Conservation (phyloP, 1,140 invertebrate genomes). For the Brachionus sp. region DNA sequence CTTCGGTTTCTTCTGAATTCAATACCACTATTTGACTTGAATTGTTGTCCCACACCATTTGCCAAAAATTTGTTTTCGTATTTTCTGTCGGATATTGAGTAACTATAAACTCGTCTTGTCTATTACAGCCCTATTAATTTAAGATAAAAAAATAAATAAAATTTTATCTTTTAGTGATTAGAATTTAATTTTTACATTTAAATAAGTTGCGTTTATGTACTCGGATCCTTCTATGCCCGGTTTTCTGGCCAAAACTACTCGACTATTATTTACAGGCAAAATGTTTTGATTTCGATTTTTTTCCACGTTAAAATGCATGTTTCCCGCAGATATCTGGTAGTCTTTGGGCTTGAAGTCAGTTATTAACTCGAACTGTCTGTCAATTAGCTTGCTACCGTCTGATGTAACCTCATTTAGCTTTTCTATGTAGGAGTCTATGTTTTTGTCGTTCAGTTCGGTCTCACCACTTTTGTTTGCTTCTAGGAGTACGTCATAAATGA, state of each 20-base stretch:
- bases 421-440: not conserved
- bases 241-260: constrained; percentile 8
- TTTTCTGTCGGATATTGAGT: constrained; percentile 94
- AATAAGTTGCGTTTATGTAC: constrained; percentile 42
- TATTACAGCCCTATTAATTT: not conserved
- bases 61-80: constrained; percentile 96
- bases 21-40: constrained; percentile 37
- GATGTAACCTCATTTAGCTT: not conserved
- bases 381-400: not conserved
- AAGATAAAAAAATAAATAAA: not conserved
- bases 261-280: constrained; percentile 41
- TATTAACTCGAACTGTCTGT: constrained; percentile 39
- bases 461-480: constrained; percentile 35
- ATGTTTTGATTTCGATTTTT: constrained; percentile 45
- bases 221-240: not conserved
- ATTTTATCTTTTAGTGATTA: not conserved
- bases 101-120: constrained; percentile 78
- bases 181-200: not conserved
- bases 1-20: constrained; percentile 30
- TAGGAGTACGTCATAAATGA: constrained; percentile 77
- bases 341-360: constrained; percentile 32
- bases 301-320: not conserved
- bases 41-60: constrained; percentile 82
- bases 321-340: constrained; percentile 6
- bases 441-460: constrained; percentile 23